phyloP scores from a whole-genome alignment of 2,888 invertebrate species.

The Chaetogeoica ovagalla region DNA sequence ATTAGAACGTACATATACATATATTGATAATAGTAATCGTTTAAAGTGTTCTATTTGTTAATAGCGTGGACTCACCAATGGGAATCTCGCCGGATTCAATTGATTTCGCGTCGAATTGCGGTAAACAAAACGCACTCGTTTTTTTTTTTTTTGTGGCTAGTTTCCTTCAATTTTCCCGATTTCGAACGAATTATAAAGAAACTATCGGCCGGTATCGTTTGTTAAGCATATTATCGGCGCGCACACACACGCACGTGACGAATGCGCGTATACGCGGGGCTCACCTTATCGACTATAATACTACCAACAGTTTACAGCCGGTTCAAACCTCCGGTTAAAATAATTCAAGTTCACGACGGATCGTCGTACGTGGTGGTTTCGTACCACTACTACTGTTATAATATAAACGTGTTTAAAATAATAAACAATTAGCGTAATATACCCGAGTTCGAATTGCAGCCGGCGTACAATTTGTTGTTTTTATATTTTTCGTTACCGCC shows the following conservation, averaged over 20 bases:
- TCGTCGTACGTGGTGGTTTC: conserved; percentile 8
- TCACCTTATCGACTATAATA: conserved; percentile 26
- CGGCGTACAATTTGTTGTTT: too few relatives aligned
- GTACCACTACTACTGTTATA: conserved; percentile 36
- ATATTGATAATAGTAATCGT: too few relatives aligned
- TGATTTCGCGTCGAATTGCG: not conserved
- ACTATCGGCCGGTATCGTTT: conserved; percentile 23
- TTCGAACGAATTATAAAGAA: conserved; percentile 42
- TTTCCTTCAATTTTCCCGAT: conserved; percentile 35
- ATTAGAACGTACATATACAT: too few relatives aligned
- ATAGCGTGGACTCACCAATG: too few relatives aligned
- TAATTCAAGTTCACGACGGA: conserved; percentile 33
- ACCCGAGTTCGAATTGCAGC: too few relatives aligned
- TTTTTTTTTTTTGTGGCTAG: not conserved
- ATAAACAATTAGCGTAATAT: not conserved
- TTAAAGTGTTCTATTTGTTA: too few relatives aligned
- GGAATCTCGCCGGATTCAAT: not conserved
- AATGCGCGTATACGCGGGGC: conserved; percentile 4
- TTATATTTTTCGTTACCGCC: too few relatives aligned
- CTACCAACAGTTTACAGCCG: not conserved
- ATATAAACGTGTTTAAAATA: not conserved
- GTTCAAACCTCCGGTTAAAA: not conserved
- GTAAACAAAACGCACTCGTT: too few relatives aligned
- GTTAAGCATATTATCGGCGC: not conserved
- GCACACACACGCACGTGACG: not conserved